Percentiles rank a stretch among this genome's conserved stretches.
These are phyloP conservation scores for Enhydra lutris DNA, from an alignment of 2,113 vertebrate species.

Conservation along the genomic window DNA sequence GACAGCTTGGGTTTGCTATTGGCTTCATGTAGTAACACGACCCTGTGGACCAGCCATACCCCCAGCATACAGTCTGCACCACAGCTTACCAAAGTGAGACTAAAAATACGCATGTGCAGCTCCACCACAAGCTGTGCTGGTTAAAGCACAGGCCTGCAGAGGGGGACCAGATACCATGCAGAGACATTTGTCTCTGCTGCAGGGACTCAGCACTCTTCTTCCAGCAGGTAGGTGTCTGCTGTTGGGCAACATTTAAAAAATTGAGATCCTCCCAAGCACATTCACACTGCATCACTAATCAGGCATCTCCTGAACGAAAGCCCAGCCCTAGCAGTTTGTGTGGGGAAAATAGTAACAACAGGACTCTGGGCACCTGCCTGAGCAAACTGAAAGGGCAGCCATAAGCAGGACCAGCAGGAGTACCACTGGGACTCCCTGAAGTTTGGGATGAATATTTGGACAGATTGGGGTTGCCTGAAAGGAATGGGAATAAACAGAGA, in stretches of 20 bases:
- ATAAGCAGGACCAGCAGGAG: neutral
- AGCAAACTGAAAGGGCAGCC: neutral
- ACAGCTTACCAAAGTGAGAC: neutral
- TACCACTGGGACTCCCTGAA: neutral
- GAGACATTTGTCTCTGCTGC: neutral
- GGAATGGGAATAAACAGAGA: neutral
- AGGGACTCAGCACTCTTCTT: neutral
- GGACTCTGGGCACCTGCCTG: neutral
- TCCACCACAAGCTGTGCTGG: neutral
- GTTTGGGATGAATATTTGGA: neutral
- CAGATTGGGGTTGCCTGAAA: neutral
- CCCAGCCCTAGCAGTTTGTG: neutral
- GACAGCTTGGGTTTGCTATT: neutral
- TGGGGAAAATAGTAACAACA: neutral
- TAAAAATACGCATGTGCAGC: neutral
- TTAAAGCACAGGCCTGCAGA: neutral
- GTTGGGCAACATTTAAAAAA: neutral
- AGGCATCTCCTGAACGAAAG: neutral
- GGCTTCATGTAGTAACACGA: neutral
- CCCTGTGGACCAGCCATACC: neutral
- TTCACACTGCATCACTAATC: neutral
- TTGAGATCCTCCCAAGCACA: neutral
- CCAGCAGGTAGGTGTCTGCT: accelerated
- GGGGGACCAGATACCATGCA: neutral
- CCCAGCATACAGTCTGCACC: neutral